A percentile compares a stretch with the other conserved stretches of the same genome.
Conservation (phyloP, 2,797 vertebrate genomes). For the Crocidura indochinensis region DNA sequence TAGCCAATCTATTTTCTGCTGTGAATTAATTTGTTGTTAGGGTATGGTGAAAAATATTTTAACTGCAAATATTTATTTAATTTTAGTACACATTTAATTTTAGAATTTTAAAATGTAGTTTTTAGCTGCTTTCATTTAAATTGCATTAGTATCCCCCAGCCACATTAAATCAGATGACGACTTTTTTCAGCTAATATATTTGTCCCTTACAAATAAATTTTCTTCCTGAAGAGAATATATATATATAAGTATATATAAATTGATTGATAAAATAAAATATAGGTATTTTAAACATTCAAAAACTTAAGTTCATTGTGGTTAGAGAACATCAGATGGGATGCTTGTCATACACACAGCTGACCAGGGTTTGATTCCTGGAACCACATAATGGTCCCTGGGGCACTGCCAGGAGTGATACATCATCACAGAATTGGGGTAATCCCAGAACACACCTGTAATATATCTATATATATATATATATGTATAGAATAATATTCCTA, state of each 20-base stretch:
- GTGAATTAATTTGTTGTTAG: slow-evolving; percentile 66
- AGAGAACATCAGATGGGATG: too few relatives aligned
- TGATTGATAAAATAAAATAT: slow-evolving; percentile 36
- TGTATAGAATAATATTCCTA: slow-evolving; percentile 37
- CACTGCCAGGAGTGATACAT: too few relatives aligned
- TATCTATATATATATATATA: too few relatives aligned
- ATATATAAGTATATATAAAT: neutral
- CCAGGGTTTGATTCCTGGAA: too few relatives aligned
- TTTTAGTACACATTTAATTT: slow-evolving; percentile 1
- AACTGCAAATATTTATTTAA: slow-evolving; percentile 35
- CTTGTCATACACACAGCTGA: too few relatives aligned
- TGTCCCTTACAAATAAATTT: slow-evolving; percentile 22
- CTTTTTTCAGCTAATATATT: slow-evolving; percentile 12
- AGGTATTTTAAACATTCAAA: slow-evolving; percentile 51
- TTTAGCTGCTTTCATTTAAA: slow-evolving; percentile 64
- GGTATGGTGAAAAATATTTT: slow-evolving; percentile 51
- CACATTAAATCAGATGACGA: neutral
- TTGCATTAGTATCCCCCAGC: slow-evolving; percentile 1
- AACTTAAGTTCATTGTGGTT: neutral
- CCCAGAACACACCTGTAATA: too few relatives aligned
- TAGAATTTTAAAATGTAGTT: slow-evolving; percentile 48
- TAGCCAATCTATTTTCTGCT: slow-evolving; percentile 33
- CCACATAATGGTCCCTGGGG: too few relatives aligned
- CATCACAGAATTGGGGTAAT: too few relatives aligned
- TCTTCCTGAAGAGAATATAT: neutral